A percentile compares a stretch with the other conserved stretches of the same genome.
phyloP scores from a whole-genome alignment of 2,888 invertebrate species.

The Tenthredo distinguenda region DNA sequence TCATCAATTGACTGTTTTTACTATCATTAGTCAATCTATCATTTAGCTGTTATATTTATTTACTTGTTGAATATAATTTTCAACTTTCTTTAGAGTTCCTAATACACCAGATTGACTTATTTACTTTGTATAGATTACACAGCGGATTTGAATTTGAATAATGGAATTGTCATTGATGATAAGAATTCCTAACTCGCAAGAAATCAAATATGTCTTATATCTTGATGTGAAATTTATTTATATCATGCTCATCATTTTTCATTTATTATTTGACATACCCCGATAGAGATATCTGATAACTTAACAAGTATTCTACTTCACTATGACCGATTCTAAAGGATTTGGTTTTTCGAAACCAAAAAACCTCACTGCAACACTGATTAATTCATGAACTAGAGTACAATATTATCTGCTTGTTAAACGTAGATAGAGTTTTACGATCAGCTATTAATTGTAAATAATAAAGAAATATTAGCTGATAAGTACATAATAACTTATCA shows the following conservation, averaged over 20 bases:
- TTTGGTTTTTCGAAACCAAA: background rate
- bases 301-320: background rate
- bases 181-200: background rate
- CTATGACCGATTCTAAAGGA: background rate
- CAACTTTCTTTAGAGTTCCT: conserved; percentile 31
- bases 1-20: background rate
- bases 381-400: background rate
- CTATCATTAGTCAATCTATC: background rate
- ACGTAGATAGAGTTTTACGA: background rate
- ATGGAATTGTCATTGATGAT: background rate
- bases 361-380: too few relatives aligned
- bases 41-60: conserved; percentile 10
- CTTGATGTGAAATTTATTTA: background rate
- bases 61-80: conserved; percentile 11
- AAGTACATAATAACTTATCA: background rate
- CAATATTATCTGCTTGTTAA: background rate
- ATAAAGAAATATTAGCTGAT: background rate
- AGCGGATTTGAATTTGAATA: background rate
- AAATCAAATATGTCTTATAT: background rate
- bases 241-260: conserved; percentile 4
- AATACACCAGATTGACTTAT: background rate
- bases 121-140: background rate
- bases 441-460: background rate
- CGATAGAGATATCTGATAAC: conserved; percentile 21
- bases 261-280: background rate